Conservation (phyloP, 64 coral and sea anemone species). For the Actinia equina region DNA sequence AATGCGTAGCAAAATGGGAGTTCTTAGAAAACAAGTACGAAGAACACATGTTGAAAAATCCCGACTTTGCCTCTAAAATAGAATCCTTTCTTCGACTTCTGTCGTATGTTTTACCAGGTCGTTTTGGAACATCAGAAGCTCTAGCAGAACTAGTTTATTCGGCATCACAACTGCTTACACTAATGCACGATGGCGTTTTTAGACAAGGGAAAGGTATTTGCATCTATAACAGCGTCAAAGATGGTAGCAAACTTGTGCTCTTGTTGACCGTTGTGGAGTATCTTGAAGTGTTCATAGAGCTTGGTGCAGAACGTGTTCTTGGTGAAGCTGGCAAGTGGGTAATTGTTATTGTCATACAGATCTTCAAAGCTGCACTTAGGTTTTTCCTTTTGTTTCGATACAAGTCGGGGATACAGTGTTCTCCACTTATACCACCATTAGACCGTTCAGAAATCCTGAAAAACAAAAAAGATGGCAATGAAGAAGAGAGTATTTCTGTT, state of each 20-base stretch:
- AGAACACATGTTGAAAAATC: slow-evolving; percentile 65
- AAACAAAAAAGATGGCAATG: slow-evolving; percentile 8
- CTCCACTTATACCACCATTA: slow-evolving; percentile 85
- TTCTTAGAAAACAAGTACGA: slow-evolving; percentile 39
- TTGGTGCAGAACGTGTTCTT: slow-evolving; percentile 73
- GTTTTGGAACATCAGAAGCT: slow-evolving; percentile 85
- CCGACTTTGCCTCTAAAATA: slow-evolving; percentile 68
- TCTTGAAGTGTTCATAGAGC: slow-evolving; percentile 91
- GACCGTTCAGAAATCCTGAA: slow-evolving; percentile 52
- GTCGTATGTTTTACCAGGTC: slow-evolving; percentile 86
- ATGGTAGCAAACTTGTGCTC: slow-evolving; percentile 42
- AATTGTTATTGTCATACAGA: slow-evolving; percentile 74
- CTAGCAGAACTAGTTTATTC: slow-evolving; percentile 80
- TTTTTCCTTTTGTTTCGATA: slow-evolving; percentile 77
- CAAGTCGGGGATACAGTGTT: slow-evolving; percentile 79
- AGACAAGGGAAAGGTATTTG: slow-evolving; percentile 58
- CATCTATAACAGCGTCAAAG: neutral
- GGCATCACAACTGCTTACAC: slow-evolving; percentile 75
- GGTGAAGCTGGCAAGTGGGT: slow-evolving; percentile 94
- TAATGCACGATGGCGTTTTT: slow-evolving; percentile 91
- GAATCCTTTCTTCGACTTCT: slow-evolving; percentile 75
- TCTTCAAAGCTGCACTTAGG: slow-evolving; percentile 80
- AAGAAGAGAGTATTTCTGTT: neutral
- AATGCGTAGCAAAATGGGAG: slow-evolving; percentile 28
- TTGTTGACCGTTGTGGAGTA: slow-evolving; percentile 77